Evolutionary conservation across 2,113 vertebrate species (phyloP), one percentile per base, ranked within the genome.

Genomic region (Porphyrio hochstetteri): DNA sequence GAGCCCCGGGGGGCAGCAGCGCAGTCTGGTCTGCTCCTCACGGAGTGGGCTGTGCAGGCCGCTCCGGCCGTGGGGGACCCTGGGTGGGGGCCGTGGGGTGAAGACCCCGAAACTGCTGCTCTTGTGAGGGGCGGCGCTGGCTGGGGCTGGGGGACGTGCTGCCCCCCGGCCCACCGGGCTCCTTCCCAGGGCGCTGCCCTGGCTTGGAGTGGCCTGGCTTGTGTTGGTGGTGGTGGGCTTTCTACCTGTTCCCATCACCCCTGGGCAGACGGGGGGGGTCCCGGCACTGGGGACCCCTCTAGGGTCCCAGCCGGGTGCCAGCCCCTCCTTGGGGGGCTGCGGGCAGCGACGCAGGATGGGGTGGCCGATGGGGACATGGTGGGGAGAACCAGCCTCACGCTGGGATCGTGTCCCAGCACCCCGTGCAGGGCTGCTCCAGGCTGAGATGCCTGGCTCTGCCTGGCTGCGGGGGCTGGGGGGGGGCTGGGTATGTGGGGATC

Each of bases 361-460:
- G 63, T 14, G 35, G 35, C 46, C 10, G 3, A 5, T 16, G 57
- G 67, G 31, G 12, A 31, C 38, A 0, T 0, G 36, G 17, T 0
- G 25, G 36, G 6, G 50, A 68, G 46, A 19, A 11, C 13, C 29
- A 16, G n/a, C 50, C n/a, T 42, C 3, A 0, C 4, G 35, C 0
- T 1, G 56, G 72, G 36, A 15, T 48, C 61, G 3, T 3, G 0
- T 16, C 40, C 29, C 3, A 27, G 4, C 10, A 7, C 35, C 65
- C 23, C 11, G 9, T 46, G 10, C 25, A 3, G 1, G 1, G 25
- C 75, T 23, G 29, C 29, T 55, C 40, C 48, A 0, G 28, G 36
- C 15, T 6, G 3, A 2, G 27, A 27, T 7, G 24, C 60, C 35
- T 2, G 4, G 18, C 12, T 25, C 31, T 52, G 27, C 15, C 14